phyloP scores from a whole-genome alignment of 1,140 invertebrate species.

The Achatina immaculata region DNA sequence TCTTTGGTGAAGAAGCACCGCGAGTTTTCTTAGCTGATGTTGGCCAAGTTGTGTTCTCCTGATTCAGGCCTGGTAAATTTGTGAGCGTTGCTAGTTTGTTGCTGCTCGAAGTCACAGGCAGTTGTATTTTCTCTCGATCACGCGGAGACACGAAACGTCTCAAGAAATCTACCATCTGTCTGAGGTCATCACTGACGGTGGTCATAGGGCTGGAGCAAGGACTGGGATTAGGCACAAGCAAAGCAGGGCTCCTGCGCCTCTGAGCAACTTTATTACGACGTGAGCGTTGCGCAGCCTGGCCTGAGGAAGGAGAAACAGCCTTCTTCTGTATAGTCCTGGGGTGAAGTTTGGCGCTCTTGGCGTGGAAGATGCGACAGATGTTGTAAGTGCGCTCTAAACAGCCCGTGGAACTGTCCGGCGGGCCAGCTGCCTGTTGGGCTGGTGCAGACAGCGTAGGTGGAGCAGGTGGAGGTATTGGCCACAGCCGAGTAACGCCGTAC shows the following conservation, averaged over 20 bases:
- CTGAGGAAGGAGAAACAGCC: no score
- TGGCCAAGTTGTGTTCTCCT: no score
- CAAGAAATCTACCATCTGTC: not conserved
- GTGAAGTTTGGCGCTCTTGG: not conserved
- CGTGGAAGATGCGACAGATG: not conserved
- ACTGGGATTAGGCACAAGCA: not conserved
- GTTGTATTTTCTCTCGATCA: not conserved
- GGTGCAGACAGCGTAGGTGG: not conserved
- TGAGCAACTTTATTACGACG: not conserved
- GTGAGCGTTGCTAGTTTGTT: no score
- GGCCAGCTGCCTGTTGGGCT: not conserved
- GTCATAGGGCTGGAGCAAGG: not conserved
- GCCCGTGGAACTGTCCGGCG: not conserved
- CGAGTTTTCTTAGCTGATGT: no score
- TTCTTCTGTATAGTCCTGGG: no score
- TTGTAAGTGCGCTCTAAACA: not conserved
- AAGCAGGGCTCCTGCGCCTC: not conserved
- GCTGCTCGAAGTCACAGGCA: not conserved
- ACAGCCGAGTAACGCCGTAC: not conserved
- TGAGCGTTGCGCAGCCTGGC: no score
- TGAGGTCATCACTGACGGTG: not conserved
- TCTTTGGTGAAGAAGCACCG: not conserved
- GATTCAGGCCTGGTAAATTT: no score
- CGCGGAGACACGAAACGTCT: not conserved
- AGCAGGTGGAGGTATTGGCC: not conserved